phyloP scores from a whole-genome alignment of 2,888 invertebrate species.

The Scaptodrosophila latifasciaeformis region DNA sequence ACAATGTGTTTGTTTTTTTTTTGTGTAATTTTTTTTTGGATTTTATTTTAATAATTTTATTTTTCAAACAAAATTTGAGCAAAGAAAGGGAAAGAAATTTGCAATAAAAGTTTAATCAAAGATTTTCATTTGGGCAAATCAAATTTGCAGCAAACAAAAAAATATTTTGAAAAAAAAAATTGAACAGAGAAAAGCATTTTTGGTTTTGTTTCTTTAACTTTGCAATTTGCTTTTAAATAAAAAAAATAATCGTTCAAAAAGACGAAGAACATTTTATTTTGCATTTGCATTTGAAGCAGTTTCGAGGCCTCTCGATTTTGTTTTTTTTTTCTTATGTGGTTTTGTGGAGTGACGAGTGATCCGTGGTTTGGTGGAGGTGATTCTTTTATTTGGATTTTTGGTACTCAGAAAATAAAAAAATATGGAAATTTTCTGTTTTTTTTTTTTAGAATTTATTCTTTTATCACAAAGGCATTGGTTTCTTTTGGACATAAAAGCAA shows the following conservation, averaged over 20 bases:
- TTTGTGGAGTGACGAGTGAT: no score
- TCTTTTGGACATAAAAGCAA: neutral
- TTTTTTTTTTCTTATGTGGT: constrained; percentile 15
- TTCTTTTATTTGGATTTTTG: constrained; percentile 26
- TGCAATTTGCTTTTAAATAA: constrained; percentile 33
- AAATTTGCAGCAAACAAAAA: constrained; percentile 30
- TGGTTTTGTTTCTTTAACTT: neutral
- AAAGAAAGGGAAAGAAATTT: constrained; percentile 61
- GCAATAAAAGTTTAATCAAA: constrained; percentile 45
- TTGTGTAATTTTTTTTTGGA: constrained; percentile 16
- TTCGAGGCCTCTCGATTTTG: constrained; percentile 33
- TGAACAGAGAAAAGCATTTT: constrained; percentile 45
- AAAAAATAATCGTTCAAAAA: constrained; percentile 29
- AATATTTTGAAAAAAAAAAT: constrained; percentile 38
- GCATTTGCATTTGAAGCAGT: constrained; percentile 27
- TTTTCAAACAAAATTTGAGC: constrained; percentile 50
- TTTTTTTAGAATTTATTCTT: no score
- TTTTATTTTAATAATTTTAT: constrained; percentile 5
- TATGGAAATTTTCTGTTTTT: constrained; percentile 1
- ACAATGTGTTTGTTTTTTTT: constrained; percentile 17
- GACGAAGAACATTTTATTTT: constrained; percentile 32
- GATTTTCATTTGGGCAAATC: constrained; percentile 16
- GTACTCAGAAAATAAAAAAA: constrained; percentile 39
- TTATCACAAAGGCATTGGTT: constrained; percentile 52
- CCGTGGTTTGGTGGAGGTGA: constrained; percentile 5